phyloP scores from a whole-genome alignment of 1,140 invertebrate genomes.

The Gryon sp. region DNA sequence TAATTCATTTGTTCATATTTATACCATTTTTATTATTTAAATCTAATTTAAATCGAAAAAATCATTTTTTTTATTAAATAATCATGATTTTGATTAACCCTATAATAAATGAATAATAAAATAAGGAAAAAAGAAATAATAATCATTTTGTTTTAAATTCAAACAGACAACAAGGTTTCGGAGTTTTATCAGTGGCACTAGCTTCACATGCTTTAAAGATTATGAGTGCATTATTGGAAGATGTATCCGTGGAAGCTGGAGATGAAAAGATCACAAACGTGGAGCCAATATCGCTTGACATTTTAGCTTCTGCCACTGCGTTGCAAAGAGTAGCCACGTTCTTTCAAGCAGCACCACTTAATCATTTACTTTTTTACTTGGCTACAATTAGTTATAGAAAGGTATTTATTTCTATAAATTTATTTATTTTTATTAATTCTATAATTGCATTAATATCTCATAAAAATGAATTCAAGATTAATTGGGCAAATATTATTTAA shows the following conservation, averaged over 20 bases:
- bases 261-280: slow-evolving; percentile 68
- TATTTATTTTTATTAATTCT: background rate
- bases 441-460: too few species aligned
- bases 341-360: slow-evolving; percentile 84
- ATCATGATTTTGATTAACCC: slow-evolving; percentile 8
- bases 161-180: slow-evolving; percentile 87
- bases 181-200: slow-evolving; percentile 89
- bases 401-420: slow-evolving; percentile 72
- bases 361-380: slow-evolving; percentile 91
- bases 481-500: too few species aligned
- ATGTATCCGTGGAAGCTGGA: slow-evolving; percentile 81
- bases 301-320: slow-evolving; percentile 82
- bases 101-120: too few species aligned
- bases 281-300: slow-evolving; percentile 81
- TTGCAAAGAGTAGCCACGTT: slow-evolving; percentile 85
- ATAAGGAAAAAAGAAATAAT: too few species aligned
- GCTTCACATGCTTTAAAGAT: slow-evolving; percentile 86
- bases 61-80: too few species aligned
- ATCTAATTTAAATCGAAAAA: too few species aligned
- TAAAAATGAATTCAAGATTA: too few species aligned
- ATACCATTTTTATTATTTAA: too few species aligned
- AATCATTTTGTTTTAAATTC: slow-evolving; percentile 15
- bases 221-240: slow-evolving; percentile 80
- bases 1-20: too few species aligned
- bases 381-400: slow-evolving; percentile 94